These are phyloP conservation scores for Apostichopus parvimensis DNA, from an alignment of 35 echinoderm and acorn worm species.

Conservation along the genomic window DNA sequence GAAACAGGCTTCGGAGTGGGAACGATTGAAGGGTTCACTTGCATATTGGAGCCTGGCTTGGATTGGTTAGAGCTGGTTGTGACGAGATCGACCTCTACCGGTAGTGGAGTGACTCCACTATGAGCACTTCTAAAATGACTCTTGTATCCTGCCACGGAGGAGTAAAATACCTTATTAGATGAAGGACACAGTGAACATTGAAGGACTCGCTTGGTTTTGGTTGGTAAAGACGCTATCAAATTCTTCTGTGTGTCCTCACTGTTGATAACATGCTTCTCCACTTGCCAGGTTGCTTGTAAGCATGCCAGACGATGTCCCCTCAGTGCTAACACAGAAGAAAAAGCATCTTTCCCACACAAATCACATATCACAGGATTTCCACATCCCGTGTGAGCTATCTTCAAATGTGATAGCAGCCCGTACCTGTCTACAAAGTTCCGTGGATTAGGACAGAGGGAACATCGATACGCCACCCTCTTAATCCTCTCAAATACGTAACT, in stretches of 20 bases:
- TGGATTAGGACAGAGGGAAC: background rate
- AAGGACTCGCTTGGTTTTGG: conserved; percentile 37
- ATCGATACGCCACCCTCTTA: conserved; percentile 3
- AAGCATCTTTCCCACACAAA: conserved; percentile 12
- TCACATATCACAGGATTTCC: conserved; percentile 17
- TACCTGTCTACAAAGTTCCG: background rate
- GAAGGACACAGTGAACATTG: conserved; percentile 18
- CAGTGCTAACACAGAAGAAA: background rate
- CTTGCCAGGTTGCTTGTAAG: background rate
- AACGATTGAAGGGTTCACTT: background rate
- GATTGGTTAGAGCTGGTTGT: background rate
- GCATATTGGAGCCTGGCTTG: background rate
- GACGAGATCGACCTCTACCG: conserved; percentile 11
- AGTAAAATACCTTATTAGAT: conserved; percentile 20
- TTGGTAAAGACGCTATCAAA: background rate
- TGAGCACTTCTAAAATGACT: conserved; percentile 8
- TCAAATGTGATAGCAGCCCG: conserved; percentile 4
- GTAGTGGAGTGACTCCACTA: background rate
- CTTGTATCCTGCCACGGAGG: background rate
- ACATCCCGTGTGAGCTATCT: background rate
- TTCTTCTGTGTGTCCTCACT: background rate
- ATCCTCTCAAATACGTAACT: background rate
- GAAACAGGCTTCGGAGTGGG: background rate
- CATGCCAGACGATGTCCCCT: background rate
- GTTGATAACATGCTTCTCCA: background rate